Percentiles rank a stretch among this genome's conserved stretches.
These are phyloP conservation scores for Emmelina monodactyla DNA, from an alignment of 2,888 invertebrate species.

Conservation along the genomic window DNA sequence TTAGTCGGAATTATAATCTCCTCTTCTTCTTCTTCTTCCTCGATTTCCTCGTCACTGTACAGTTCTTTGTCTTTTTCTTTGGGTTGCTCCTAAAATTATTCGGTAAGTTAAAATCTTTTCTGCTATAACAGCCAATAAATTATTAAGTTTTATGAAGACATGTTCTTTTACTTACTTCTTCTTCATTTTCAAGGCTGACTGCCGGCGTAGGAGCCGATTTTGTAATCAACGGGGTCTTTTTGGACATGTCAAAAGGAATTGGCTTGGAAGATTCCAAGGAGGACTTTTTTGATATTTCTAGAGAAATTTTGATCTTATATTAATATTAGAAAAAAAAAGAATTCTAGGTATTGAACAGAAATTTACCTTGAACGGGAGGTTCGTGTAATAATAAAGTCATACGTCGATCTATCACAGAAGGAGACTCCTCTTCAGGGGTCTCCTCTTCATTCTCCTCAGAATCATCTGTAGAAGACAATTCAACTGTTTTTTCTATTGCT, in stretches of 20 bases:
- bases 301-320: conserved; percentile 5
- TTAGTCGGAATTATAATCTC: conserved; percentile 24
- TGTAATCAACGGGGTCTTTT: conserved; percentile 20
- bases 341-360: neutral
- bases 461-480: conserved; percentile 32
- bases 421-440: conserved; percentile 34
- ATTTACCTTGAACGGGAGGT: conserved; percentile 24
- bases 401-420: conserved; percentile 37
- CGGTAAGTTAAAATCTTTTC: too few relatives aligned
- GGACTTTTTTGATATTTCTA: conserved; percentile 21
- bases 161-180: conserved; percentile 14
- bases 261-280: conserved; percentile 21
- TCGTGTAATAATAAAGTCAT: conserved; percentile 50
- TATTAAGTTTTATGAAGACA: neutral
- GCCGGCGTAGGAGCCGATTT: conserved; percentile 23
- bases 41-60: conserved; percentile 45
- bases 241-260: conserved; percentile 20
- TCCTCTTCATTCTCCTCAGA: conserved; percentile 29
- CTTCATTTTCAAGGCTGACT: conserved; percentile 20
- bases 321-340: neutral
- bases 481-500: too few relatives aligned
- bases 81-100: conserved; percentile 9
- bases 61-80: conserved; percentile 33
- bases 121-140: conserved; percentile 23
- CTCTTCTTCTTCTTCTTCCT: conserved; percentile 37